phyloP scores from a whole-genome alignment of 1,140 invertebrate genomes.

The Grapholita molesta region DNA sequence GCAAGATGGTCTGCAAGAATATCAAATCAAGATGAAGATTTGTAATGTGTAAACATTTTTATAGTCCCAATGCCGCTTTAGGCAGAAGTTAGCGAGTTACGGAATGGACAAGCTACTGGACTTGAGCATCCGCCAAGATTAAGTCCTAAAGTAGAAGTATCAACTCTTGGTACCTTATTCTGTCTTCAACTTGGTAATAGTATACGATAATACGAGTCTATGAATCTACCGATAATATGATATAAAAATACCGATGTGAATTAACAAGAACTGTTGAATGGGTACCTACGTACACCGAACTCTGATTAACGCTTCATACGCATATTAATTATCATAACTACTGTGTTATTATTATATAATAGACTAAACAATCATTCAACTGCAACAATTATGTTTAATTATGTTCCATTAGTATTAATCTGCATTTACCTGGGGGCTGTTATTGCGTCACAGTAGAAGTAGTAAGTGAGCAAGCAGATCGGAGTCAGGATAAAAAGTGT shows the following conservation, averaged over 20 bases:
- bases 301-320: not conserved
- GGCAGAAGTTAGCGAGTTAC: slow-evolving; percentile 52
- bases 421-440: not conserved
- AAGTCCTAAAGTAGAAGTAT: slow-evolving; percentile 62
- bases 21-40: too few relatives aligned
- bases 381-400: not conserved
- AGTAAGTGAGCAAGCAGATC: too few relatives aligned
- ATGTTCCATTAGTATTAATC: not conserved
- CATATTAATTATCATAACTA: not conserved
- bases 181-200: slow-evolving; percentile 32
- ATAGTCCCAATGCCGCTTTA: too few relatives aligned
- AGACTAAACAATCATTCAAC: not conserved
- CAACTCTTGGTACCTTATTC: slow-evolving; percentile 56
- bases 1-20: too few relatives aligned
- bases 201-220: too few relatives aligned
- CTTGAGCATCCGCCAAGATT: slow-evolving; percentile 61
- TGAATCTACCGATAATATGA: too few relatives aligned
- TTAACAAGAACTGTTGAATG: too few relatives aligned
- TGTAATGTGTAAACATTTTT: too few relatives aligned
- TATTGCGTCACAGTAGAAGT: not conserved
- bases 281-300: too few relatives aligned
- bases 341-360: not conserved
- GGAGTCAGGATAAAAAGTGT: too few relatives aligned
- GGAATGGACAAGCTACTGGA: slow-evolving; percentile 47
- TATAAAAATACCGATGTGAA: too few relatives aligned